phyloP scores from a whole-genome alignment of 2,888 invertebrate genomes.

The Pandemis corylana region DNA sequence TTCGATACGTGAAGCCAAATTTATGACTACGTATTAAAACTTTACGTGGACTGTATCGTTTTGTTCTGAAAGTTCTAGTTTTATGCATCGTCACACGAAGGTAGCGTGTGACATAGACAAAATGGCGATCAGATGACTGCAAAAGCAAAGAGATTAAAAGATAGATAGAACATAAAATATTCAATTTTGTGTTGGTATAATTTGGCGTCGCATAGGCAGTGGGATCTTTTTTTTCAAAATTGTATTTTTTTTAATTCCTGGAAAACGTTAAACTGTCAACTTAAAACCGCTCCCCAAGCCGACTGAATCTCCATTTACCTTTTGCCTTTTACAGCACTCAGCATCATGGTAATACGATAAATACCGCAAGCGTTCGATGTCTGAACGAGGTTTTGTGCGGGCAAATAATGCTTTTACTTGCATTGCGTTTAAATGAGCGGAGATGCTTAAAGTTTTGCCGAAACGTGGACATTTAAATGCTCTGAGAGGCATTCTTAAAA shows the following conservation, averaged over 20 bases:
- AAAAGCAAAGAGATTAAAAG: too few species aligned
- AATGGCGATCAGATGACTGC: not conserved
- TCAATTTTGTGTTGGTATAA: too few species aligned
- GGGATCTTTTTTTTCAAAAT: too few species aligned
- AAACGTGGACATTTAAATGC: not conserved
- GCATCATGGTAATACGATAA: not conserved
- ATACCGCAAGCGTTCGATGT: not conserved
- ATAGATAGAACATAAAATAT: too few species aligned
- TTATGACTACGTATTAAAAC: conserved; percentile 42
- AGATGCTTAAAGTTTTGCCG: not conserved
- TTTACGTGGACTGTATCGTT: conserved; percentile 14
- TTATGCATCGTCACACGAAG: not conserved
- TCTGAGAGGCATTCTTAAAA: not conserved
- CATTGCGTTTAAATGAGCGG: not conserved
- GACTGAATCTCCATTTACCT: not conserved
- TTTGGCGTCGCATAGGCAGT: too few species aligned
- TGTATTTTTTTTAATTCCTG: too few species aligned
- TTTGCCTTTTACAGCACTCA: not conserved
- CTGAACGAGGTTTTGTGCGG: not conserved
- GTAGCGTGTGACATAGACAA: not conserved
- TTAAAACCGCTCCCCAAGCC: not conserved
- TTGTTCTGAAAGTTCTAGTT: conserved; percentile 6
- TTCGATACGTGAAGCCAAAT: conserved; percentile 9
- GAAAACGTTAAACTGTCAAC: too few species aligned
- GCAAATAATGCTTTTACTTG: not conserved